phyloP scores from a whole-genome alignment of 2,888 invertebrate genomes.

The Ditylenchus weischeri region DNA sequence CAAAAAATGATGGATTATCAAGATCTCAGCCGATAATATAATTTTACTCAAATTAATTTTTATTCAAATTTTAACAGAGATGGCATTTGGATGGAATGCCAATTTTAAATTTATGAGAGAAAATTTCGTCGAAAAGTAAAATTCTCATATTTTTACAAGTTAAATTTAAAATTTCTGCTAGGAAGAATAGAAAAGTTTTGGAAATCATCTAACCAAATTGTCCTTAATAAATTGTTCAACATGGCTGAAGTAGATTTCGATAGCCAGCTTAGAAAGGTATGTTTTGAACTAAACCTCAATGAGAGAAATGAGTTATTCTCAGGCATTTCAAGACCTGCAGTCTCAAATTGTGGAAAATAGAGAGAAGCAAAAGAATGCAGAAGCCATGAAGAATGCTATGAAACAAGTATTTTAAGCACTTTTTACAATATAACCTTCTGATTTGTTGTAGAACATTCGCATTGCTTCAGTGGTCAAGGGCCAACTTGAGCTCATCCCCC shows the following conservation, averaged over 20 bases:
- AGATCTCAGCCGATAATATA: too few relatives aligned
- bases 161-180: too few relatives aligned
- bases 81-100: too few relatives aligned
- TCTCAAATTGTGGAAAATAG: constrained; percentile 25
- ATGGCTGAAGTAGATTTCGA: constrained; percentile 4
- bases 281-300: not conserved
- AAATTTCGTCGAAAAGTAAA: too few relatives aligned
- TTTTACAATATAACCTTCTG: not conserved
- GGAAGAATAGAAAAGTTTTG: too few relatives aligned
- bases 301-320: constrained; percentile 5
- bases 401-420: constrained; percentile 23
- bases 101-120: too few relatives aligned
- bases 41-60: too few relatives aligned
- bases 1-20: too few relatives aligned
- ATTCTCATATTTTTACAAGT: too few relatives aligned
- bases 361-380: constrained; percentile 31
- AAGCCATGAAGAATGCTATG: constrained; percentile 30
- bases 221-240: not conserved
- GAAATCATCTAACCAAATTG: too few relatives aligned
- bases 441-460: constrained; percentile 29
- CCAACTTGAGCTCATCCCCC: constrained; percentile 26
- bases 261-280: not conserved
- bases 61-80: too few relatives aligned
- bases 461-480: constrained; percentile 28
- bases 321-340: constrained; percentile 36